Base-by-base conservation (phyloP, 2,113 vertebrate genomes). In the Piprites chloris region DNA sequence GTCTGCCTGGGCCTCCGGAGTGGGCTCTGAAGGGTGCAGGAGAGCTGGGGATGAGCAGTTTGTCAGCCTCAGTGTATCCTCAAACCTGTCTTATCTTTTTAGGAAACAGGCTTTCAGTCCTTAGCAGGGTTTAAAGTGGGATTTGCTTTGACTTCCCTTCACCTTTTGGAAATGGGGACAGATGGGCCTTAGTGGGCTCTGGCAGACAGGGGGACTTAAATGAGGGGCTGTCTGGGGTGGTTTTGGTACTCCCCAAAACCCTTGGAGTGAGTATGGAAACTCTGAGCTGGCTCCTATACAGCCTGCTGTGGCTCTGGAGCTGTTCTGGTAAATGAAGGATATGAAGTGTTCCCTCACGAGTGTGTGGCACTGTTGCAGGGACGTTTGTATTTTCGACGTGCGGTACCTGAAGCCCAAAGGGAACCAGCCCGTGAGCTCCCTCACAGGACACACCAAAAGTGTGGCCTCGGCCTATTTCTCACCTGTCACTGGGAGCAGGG, bases 381-480 rank as follows among this genome's bases (percentile, higher is more conserved):
- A 97, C 2, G 97, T 98, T 47, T 91, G 94, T 32, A 80, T 99
- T 87, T 99, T 98, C 11, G 99, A 99, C n/a, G 75, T 97, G 21
- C 98, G 99, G 9, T 69, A 14, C 83, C 96, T 99, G 95, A 98
- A 97, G 66, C 20, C 86, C 35, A 65, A 33, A 0, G 69, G 86
- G 44, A 98, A 61, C 79, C 37, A 87, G 24, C 81, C 98, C 4
- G 98, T 99, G 61, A 97, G 98, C n/a, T 68, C 92, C 55, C 96
- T 99, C 8, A 5, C 27, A 1, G 98, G 98, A 8, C 98, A 99
- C 95, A 94, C 89, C 4, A 98, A 91, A 58, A 98, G 97, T 35
- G 97, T 99, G 10, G 97, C 97, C 71, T 98, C 98, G 0, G 99
- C 99, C 0, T 99, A 98, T 80, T 99, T 99, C 97, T 99, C 99